Evolutionary conservation across 2,797 vertebrate genomes (phyloP).

Genomic region (Toxotes lorentzi): DNA sequence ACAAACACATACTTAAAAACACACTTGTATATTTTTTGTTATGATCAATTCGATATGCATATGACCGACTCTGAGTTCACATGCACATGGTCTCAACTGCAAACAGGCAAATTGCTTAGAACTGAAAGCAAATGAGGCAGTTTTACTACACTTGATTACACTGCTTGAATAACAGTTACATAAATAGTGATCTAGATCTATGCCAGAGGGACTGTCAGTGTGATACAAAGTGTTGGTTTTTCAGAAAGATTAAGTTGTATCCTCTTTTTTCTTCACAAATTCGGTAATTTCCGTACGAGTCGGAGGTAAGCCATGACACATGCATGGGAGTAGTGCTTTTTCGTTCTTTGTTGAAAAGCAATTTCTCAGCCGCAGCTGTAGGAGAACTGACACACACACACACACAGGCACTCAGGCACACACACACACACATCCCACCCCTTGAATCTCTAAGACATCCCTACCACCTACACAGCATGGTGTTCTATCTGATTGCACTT

Average conservation of each 20-base stretch:
- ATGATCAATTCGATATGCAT: constrained; percentile 48
- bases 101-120: constrained; percentile 65
- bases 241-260: constrained; percentile 50
- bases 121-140: constrained; percentile 64
- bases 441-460: constrained; percentile 56
- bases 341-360: constrained; percentile 46
- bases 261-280: constrained; percentile 55
- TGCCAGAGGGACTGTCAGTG: constrained; percentile 61
- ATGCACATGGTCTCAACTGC: constrained; percentile 73
- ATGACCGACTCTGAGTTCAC: constrained; percentile 48
- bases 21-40: constrained; percentile 45
- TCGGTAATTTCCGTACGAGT: constrained; percentile 54
- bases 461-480: constrained; percentile 62
- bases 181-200: constrained; percentile 76
- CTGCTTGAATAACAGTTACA: constrained; percentile 76
- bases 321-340: constrained; percentile 69
- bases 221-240: constrained; percentile 59
- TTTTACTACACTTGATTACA: constrained; percentile 71
- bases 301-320: constrained; percentile 73
- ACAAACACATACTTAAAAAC: constrained; percentile 69
- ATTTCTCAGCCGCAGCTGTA: constrained; percentile 56
- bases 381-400: constrained; percentile 41
- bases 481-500: constrained; percentile 73
- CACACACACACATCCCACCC: constrained; percentile 1
- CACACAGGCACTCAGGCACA: constrained; percentile 2